phyloP scores from a whole-genome alignment of 2,797 vertebrate genomes.

The Tachyglossus aculeatus region DNA sequence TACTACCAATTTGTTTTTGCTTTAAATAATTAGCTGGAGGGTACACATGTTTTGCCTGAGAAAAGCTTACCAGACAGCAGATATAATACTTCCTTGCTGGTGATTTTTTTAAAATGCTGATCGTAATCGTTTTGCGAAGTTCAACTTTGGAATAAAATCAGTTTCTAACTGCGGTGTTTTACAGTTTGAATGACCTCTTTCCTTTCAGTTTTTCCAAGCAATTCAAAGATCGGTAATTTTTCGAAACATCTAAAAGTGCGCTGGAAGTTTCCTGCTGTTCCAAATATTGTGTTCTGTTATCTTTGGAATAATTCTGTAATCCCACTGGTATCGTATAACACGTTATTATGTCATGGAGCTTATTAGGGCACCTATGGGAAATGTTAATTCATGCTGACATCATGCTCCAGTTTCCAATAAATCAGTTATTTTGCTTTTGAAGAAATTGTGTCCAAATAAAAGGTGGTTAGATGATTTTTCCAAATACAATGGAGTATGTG shows the following conservation, averaged over 20 bases:
- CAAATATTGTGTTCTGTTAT: conserved; percentile 86
- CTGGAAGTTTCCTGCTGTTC: conserved; percentile 88
- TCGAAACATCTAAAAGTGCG: conserved; percentile 84
- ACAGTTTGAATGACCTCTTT: conserved; percentile 76
- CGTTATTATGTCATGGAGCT: conserved; percentile 82
- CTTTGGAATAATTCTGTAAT: conserved; percentile 86
- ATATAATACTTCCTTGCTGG: conserved; percentile 47
- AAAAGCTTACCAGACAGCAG: conserved; percentile 38
- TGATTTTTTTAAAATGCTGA: conserved; percentile 41
- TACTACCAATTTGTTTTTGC: no score
- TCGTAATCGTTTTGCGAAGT: conserved; percentile 74
- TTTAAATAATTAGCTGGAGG: background rate
- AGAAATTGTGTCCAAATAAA: conserved; percentile 46
- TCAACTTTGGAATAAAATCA: conserved; percentile 72
- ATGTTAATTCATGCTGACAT: conserved; percentile 78
- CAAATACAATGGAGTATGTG: background rate
- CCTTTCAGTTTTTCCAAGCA: conserved; percentile 72
- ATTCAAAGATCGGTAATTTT: conserved; percentile 87
- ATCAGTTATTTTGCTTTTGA: conserved; percentile 63
- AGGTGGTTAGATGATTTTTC: conserved; percentile 54
- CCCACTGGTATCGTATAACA: conserved; percentile 80
- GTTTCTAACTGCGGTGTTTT: conserved; percentile 69
- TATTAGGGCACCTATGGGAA: conserved; percentile 81
- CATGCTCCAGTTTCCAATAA: conserved; percentile 73
- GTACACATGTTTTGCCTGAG: background rate